Conservation (phyloP, 2,797 vertebrate species). For the Sebastes kiyomatsui region DNA sequence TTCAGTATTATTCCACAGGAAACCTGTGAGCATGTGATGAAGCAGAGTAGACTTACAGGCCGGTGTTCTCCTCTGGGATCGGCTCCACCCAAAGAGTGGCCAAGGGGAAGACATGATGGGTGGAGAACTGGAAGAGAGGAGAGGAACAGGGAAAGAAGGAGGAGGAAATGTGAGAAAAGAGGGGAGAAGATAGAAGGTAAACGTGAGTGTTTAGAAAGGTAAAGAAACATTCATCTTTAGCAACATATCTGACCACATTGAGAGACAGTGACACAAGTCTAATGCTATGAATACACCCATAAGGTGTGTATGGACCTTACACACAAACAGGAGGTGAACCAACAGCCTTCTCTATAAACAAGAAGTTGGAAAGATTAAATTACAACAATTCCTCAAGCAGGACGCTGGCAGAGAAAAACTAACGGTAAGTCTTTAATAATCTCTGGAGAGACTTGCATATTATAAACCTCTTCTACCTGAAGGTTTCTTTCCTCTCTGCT, state of each 20-base stretch:
- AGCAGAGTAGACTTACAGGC: conserved; percentile 84
- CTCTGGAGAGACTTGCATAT: neutral
- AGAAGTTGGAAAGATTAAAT: no score
- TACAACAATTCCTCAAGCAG: no score
- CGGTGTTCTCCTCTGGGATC: conserved; percentile 90
- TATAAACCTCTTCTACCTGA: neutral
- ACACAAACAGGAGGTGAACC: neutral
- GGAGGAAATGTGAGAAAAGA: neutral
- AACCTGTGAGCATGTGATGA: neutral
- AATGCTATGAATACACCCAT: neutral
- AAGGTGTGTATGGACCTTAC: neutral
- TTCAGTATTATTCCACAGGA: neutral
- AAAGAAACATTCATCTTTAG: neutral
- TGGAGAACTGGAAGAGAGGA: conserved; percentile 90
- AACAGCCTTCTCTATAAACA: neutral
- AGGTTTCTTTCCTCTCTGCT: neutral
- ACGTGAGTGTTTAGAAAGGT: neutral
- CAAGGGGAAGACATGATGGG: conserved; percentile 95
- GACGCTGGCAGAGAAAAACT: no score
- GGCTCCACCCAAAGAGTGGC: conserved; percentile 95
- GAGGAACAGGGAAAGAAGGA: neutral
- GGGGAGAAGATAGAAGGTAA: no score
- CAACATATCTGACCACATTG: neutral
- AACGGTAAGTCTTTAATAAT: no score
- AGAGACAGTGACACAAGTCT: neutral